Conservation (phyloP, 1,140 invertebrate species). For the Listronotus bonariensis region DNA sequence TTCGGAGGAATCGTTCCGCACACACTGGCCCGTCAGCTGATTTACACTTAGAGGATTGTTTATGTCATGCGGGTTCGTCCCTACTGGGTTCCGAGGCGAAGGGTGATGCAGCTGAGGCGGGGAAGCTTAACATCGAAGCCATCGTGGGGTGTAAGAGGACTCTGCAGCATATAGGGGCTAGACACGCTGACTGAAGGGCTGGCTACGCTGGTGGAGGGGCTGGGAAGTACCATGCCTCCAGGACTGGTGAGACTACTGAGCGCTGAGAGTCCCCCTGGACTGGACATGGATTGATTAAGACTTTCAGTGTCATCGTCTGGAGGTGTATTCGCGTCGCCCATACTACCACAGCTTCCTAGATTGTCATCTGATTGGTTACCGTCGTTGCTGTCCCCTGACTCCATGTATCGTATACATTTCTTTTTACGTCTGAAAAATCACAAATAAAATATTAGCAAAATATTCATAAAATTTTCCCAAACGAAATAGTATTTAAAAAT, state of each 20-base stretch:
- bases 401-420: conserved; percentile 96
- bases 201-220: conserved; percentile 68
- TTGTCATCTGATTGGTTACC: conserved; percentile 81
- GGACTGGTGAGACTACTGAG: conserved; percentile 80
- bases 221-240: conserved; percentile 68
- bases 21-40: conserved; percentile 78
- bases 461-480: not conserved
- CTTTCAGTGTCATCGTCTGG: conserved; percentile 69
- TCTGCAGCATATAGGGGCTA: conserved; percentile 62
- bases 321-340: conserved; percentile 71
- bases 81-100: conserved; percentile 74
- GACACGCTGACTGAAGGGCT: conserved; percentile 68
- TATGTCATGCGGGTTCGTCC: conserved; percentile 86
- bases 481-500: conserved; percentile 12
- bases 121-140: conserved; percentile 51
- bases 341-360: conserved; percentile 74
- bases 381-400: conserved; percentile 71
- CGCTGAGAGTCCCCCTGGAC: conserved; percentile 75
- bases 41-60: conserved; percentile 91
- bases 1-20: conserved; percentile 61
- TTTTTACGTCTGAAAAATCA: conserved; percentile 90
- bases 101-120: conserved; percentile 53
- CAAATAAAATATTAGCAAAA: not conserved
- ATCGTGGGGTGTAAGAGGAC: conserved; percentile 60
- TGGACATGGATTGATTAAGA: conserved; percentile 72